Percentiles rank a stretch among this genome's conserved stretches.
Conservation (phyloP, 2,113 vertebrate species). For the Capreolus pygargus region DNA sequence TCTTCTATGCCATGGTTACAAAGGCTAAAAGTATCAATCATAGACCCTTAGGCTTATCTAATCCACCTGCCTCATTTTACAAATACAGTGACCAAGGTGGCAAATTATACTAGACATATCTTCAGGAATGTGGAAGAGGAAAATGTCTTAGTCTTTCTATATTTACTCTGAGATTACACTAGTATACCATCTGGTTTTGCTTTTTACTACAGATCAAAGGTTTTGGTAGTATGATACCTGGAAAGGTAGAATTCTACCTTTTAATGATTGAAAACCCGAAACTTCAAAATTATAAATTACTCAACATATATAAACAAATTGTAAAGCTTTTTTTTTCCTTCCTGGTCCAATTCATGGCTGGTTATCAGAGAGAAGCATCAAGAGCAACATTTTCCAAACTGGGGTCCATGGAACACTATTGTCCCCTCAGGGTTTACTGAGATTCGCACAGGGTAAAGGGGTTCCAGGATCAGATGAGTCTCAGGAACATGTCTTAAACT, state of each 20-base stretch:
- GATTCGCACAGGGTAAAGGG: neutral
- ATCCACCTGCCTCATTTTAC: constrained; percentile 21
- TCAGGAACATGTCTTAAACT: neutral
- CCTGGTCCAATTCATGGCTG: neutral
- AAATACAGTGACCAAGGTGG: neutral
- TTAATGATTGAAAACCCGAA: neutral
- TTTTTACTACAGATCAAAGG: neutral
- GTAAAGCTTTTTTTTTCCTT: neutral
- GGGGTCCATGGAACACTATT: neutral
- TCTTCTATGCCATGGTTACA: neutral
- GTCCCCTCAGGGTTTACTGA: neutral
- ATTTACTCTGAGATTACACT: neutral
- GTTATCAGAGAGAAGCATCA: neutral
- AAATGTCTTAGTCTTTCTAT: neutral
- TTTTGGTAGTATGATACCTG: neutral
- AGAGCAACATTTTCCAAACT: neutral
- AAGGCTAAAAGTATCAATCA: neutral
- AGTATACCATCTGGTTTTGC: neutral
- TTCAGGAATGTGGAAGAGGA: neutral
- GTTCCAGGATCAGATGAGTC: neutral
- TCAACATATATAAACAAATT: neutral
- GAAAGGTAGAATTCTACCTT: neutral
- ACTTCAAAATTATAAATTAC: neutral
- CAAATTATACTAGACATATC: neutral
- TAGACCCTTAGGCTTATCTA: neutral